Base-by-base conservation (phyloP, 2,797 vertebrate species). In the Anableps anableps region DNA sequence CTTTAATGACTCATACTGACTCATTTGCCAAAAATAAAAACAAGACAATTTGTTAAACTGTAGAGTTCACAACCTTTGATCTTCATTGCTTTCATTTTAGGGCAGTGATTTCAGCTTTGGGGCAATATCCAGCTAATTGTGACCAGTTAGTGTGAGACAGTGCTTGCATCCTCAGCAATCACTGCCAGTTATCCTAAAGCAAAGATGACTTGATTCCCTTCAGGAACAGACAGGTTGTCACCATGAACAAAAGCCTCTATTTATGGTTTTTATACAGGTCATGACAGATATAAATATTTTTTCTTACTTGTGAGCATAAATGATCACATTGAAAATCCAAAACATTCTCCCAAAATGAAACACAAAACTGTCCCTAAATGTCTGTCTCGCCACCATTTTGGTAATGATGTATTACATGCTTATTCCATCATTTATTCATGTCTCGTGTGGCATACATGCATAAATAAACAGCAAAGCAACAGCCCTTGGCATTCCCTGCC, bases 211-310 rank as follows among this genome's bases (percentile, higher is more conserved):
- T 66, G 80, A 77, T 82, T 87, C 84, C 91, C 85, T 89, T 81
- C 81, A 86, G 86, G 71, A 88, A 79, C 68, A 86, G 91, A 91
- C 90, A 91, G 85, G 85, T 91, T 90, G 91, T 92, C 93, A 89
- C 82, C 38, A 14, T 1, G 19, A 77, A 78, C 83, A 77, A 76
- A 78, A 72, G 60, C 83, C 41, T 62, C 77, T 60, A 79, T 66
- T 85, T 76, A 70, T 78, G 83, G 88, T 75, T 75, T 43, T 19
- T 66, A 83, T 85, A 36, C 34, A 58, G 26, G n/a, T 62, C 38
- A 17, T 1, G 10, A 7, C 43, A 1, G 38, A 47, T 21, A 76
- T 73, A 11, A 75, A n/a, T 3, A n/a, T 36, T 58, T 48, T n/a
- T 50, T 83, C 60, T 31, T 43, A 66, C 45, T 64, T 34, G 16